A percentile compares a stretch with the other conserved stretches of the same genome.
These are phyloP conservation scores for Scaptomyza reducta DNA, from an alignment of 2,888 invertebrate species.

Conservation along the genomic window DNA sequence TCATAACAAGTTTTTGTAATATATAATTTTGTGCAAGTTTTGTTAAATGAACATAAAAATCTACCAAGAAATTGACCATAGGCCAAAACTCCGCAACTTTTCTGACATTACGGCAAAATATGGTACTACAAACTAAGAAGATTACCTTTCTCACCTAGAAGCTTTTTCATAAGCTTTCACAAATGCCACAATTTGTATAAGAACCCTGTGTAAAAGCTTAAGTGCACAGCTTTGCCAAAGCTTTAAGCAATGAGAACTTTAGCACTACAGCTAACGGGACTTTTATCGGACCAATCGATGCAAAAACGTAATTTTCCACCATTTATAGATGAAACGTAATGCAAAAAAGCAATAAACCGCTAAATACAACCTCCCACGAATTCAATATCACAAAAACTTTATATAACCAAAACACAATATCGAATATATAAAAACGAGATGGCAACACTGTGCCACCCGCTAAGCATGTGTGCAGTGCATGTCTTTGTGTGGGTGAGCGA, in stretches of 20 bases:
- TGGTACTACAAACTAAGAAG: background rate
- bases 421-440: constrained; percentile 5
- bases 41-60: too few species aligned
- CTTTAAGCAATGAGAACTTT: background rate
- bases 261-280: background rate
- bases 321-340: background rate
- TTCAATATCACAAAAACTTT: background rate
- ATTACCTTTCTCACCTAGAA: background rate
- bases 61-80: too few species aligned
- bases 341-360: background rate
- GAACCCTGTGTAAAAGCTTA: background rate
- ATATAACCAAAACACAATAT: constrained; percentile 1
- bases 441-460: constrained; percentile 31
- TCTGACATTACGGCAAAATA: background rate
- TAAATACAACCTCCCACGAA: background rate
- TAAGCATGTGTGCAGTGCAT: constrained; percentile 45
- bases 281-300: constrained; percentile 2
- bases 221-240: background rate
- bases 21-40: too few species aligned
- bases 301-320: background rate
- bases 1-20: background rate
- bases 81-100: too few species aligned
- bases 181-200: background rate
- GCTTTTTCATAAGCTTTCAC: constrained; percentile 10
- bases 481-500: constrained; percentile 3